phyloP scores from a whole-genome alignment of 2,888 invertebrate species.

The Mythimna impura region DNA sequence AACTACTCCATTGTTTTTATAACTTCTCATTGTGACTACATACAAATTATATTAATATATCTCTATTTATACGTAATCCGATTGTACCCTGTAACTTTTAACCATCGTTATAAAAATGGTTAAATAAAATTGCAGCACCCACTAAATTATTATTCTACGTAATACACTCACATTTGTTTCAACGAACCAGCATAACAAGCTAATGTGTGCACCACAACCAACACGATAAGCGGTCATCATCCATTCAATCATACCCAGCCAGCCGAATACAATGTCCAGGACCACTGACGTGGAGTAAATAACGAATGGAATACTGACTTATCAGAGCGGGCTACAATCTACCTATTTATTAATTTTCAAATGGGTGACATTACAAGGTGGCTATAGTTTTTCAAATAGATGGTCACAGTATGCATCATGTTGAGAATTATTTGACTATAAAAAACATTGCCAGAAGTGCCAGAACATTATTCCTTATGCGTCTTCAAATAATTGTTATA shows the following conservation, averaged over 20 bases:
- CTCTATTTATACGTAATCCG: neutral
- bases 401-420: too few relatives aligned
- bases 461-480: too few relatives aligned
- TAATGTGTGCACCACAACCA: conserved; percentile 40
- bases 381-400: too few relatives aligned
- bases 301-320: conserved; percentile 1
- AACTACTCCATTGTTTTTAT: too few relatives aligned
- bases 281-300: neutral
- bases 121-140: neutral
- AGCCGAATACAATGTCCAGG: conserved; percentile 18
- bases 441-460: too few relatives aligned
- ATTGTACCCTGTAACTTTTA: neutral
- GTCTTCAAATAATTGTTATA: too few relatives aligned
- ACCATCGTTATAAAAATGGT: neutral
- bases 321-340: neutral
- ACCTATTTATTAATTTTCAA: neutral
- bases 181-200: conserved; percentile 21
- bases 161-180: neutral
- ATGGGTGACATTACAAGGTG: neutral
- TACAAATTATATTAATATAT: neutral
- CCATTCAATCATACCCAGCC: conserved; percentile 51
- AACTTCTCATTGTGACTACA: too few relatives aligned
- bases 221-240: conserved; percentile 46
- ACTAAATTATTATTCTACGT: neutral
- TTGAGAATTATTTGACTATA: too few relatives aligned